Percentiles rank a stretch among this genome's conserved stretches.
These are phyloP conservation scores for Nannobrachium achirus DNA, from an alignment of 2,113 vertebrate genomes.

Conservation along the genomic window DNA sequence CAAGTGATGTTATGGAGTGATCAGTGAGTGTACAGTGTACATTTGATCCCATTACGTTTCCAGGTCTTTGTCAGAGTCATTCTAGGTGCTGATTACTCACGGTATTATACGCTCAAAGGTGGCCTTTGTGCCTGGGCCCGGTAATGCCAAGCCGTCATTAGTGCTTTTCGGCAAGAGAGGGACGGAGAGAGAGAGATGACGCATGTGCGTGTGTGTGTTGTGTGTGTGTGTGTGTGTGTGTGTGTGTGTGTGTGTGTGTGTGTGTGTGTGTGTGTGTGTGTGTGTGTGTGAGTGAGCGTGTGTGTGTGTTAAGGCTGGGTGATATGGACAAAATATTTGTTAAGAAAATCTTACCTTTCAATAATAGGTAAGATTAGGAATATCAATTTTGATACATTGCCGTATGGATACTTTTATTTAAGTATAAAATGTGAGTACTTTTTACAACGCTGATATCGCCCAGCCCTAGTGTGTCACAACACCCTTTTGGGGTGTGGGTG, in stretches of 20 bases:
- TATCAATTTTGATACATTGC: too few species aligned
- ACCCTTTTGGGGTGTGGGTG: background rate
- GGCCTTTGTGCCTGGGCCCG: conserved; percentile 37
- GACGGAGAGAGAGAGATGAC: background rate
- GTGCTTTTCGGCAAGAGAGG: conserved; percentile 29
- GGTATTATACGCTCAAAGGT: conserved; percentile 40
- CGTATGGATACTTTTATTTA: too few species aligned
- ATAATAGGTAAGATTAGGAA: too few species aligned
- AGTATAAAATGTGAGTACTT: too few species aligned
- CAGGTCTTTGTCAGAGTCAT: conserved; percentile 23
- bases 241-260: background rate
- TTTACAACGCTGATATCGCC: too few species aligned
- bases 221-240: background rate
- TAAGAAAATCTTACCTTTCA: too few species aligned
- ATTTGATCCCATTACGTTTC: conserved; percentile 45
- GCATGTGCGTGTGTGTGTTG: background rate
- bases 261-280: background rate
- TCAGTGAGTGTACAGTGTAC: conserved; percentile 28
- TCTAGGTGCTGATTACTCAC: conserved; percentile 33
- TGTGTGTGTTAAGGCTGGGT: too few species aligned
- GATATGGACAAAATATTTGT: too few species aligned
- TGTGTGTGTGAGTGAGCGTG: background rate
- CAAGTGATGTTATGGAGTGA: conserved; percentile 30
- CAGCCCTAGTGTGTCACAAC: too few species aligned
- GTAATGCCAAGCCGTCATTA: conserved; percentile 21